Percentiles rank a stretch among this genome's conserved stretches.
phyloP scores from a whole-genome alignment of 2,113 vertebrate genomes.

The Seriola quinqueradiata region DNA sequence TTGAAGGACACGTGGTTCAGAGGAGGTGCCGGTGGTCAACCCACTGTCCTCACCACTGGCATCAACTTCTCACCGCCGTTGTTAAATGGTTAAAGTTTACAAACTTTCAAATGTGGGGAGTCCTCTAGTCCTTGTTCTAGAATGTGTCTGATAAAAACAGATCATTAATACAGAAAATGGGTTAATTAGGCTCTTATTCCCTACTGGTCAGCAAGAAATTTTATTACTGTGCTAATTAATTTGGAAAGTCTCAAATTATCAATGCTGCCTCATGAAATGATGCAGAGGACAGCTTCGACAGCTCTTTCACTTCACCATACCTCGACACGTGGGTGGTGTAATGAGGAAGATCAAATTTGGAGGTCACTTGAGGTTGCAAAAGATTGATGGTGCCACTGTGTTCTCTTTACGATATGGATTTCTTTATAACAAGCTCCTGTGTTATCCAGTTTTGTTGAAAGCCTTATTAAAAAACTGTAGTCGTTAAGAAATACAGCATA shows the following conservation, averaged over 20 bases:
- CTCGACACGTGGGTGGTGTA: not conserved
- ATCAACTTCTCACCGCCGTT: not conserved
- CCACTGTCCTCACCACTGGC: not conserved
- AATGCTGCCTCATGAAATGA: conserved; percentile 68
- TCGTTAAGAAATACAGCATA: not conserved
- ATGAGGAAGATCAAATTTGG: conserved; percentile 10
- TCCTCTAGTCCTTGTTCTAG: conserved; percentile 54
- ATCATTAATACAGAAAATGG: conserved; percentile 78
- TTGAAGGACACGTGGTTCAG: not conserved
- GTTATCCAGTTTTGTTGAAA: conserved; percentile 1
- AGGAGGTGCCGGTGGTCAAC: not conserved
- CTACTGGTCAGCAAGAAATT: conserved; percentile 78
- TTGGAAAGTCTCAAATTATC: conserved; percentile 70
- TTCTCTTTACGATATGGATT: not conserved
- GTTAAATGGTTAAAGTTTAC: conserved; percentile 34
- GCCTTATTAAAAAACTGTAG: conserved; percentile 1
- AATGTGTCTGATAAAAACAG: conserved; percentile 73
- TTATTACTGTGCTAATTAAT: conserved; percentile 79
- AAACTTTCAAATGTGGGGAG: conserved; percentile 53
- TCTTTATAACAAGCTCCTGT: conserved; percentile 8
- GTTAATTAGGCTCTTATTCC: conserved; percentile 82
- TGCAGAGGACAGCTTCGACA: conserved; percentile 39
- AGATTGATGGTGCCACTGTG: not conserved
- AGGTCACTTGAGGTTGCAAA: not conserved
- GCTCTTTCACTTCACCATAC: not conserved